These are phyloP conservation scores for Mechanitis messenoides DNA, from an alignment of 2,888 invertebrate genomes.

Conservation along the genomic window DNA sequence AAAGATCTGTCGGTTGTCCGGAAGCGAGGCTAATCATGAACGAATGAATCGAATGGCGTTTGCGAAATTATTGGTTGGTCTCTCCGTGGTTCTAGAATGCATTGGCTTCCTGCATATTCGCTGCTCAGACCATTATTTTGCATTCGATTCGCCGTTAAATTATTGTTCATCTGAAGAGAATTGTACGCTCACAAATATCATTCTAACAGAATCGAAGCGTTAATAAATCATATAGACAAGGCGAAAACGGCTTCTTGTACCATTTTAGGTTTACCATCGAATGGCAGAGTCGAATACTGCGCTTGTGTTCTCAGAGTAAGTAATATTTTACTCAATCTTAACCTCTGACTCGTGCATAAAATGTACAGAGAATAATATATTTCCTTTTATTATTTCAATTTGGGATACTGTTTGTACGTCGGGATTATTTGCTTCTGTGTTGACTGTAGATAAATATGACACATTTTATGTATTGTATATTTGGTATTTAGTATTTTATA, in stretches of 20 bases:
- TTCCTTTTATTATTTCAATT: slow-evolving; percentile 4
- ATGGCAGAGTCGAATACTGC: not conserved
- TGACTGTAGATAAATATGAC: not conserved
- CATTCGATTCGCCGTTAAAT: slow-evolving; percentile 44
- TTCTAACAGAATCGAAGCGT: slow-evolving; percentile 11
- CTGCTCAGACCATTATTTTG: slow-evolving; percentile 42
- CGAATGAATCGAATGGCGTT: slow-evolving; percentile 44
- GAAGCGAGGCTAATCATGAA: slow-evolving; percentile 46
- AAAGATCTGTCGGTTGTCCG: slow-evolving; percentile 31
- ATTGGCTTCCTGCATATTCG: slow-evolving; percentile 41
- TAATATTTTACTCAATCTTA: slow-evolving; percentile 6
- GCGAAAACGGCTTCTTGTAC: slow-evolving; percentile 6
- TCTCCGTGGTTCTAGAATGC: slow-evolving; percentile 44
- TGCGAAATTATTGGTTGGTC: slow-evolving; percentile 52
- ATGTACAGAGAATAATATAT: not conserved
- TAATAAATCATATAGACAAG: slow-evolving; percentile 5
- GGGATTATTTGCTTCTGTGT: no score
- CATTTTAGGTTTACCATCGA: slow-evolving; percentile 1
- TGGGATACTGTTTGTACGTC: not conserved
- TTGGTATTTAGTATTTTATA: not conserved
- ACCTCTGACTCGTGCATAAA: slow-evolving; percentile 1
- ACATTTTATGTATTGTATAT: not conserved
- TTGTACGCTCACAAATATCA: slow-evolving; percentile 24
- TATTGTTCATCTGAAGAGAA: slow-evolving; percentile 36
- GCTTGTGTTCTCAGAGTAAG: not conserved